Evolutionary conservation across 1,140 invertebrate genomes (phyloP), one percentile per base, ranked within the genome.

Genomic region (Anoplolepis gracilipes): DNA sequence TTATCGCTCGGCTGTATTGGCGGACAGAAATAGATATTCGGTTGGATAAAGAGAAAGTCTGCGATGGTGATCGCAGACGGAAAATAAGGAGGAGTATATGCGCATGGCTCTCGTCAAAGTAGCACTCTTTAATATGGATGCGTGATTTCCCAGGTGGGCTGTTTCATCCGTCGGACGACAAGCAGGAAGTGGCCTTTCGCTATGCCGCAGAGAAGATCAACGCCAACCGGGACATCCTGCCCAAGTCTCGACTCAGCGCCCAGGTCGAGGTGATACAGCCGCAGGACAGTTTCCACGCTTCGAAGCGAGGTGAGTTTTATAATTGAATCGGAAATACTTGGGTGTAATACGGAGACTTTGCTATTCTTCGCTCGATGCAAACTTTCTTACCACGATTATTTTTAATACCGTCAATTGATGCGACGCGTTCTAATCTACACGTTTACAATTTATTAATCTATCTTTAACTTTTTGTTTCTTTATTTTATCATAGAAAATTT

Each of bases 121-220:
- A 85, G 57, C 61, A 73, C 53, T 46, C 77, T 88, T 90, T 90
- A 90, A 91, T 91, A 90, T 85, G 81, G 85, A 88, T 88, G 78
- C 42, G 72, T 92, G 90, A 92, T 93, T 93, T 94, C 93, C 84
- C 95, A 99, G 98, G 98, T 93, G 98, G 98, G 53, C 95, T 99
- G 53, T 99, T 99, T 94, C 98, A 99, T 96, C 97, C 97, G 30
- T 96, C 96, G 53, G 97, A 98, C 94, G 96, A 97, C 90, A 97
- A 97, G 88, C 97, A 98, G 94, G 98, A 98, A 94, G 96, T 98
- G 55, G 98, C 98, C 33, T 99, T 99, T 93, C 96, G 97, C 76
- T 98, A 98, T 94, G 98, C 98, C 1, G 97, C 98, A 19, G 98
- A 98, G 91, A 96, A 97, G 91, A 98, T 99, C 89, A 99, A 99